Evolutionary conservation across 1,140 invertebrate genomes (phyloP), one percentile per base, ranked within the genome.

Genomic region (Papilio polytes): DNA sequence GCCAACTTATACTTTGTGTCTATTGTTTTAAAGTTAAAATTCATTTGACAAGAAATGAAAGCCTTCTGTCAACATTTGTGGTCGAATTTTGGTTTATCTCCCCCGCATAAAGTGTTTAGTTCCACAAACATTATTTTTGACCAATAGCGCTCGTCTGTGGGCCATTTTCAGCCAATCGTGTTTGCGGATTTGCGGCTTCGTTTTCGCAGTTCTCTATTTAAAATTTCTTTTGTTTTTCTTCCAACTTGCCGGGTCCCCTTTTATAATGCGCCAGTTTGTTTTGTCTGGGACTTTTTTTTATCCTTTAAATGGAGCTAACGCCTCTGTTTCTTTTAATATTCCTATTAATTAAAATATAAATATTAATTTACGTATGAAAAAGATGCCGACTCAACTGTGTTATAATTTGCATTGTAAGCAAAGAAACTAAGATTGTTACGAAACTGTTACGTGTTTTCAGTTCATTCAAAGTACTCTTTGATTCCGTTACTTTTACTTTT

Each of bases 61-160:
- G 82, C 84, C 80, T 86, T 87, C 84, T 91, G 92, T 94, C 91
- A 94, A 94, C 92, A 90, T 93, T 93, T 94, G 93, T 85, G 93
- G 92, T 91, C 84, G 88, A 83, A 85, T 90, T 91, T 91, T 87
- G 91, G 88, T 91, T 91, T 90, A 92, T 93, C 91, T 91, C 91
- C 91, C 92, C 91, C 89, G 89, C 90, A 91, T 87, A 91, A 87
- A 87, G 91, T 88, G 88, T 90, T 91, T 93, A 92, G 88, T 89
- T 90, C 83, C 88, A 90, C 90, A 91, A 93, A 92, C 87, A 92
- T 94, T 94, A 93, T 94, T 89, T 94, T 93, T 94, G 92, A 91
- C 93, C 93, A 94, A 94, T 94, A 90, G 93, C 83, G 92, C 85
- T 88, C 90, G 85, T 89, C 88, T 88, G 84, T 85, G 78, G 83